These are phyloP conservation scores for Phytoseiulus persimilis DNA, from an alignment of 2,888 invertebrate genomes.

Conservation along the genomic window DNA sequence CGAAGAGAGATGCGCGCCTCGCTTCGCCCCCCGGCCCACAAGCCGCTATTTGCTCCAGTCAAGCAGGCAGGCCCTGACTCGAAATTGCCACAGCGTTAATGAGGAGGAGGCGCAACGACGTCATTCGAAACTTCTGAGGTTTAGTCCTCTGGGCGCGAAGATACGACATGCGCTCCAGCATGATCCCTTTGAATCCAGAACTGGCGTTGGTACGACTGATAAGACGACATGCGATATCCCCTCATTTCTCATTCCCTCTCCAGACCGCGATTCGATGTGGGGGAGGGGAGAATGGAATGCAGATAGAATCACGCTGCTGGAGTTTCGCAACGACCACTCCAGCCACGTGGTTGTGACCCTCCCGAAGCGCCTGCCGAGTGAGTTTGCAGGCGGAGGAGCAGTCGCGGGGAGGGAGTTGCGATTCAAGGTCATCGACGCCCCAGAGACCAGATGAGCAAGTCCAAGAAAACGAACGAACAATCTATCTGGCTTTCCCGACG, in stretches of 20 bases:
- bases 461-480: background rate
- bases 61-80: background rate
- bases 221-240: background rate
- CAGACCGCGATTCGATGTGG: too few species aligned
- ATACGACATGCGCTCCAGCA: background rate
- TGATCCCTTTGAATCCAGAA: background rate
- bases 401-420: background rate
- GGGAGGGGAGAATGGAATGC: too few species aligned
- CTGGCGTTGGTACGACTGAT: background rate
- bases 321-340: too few species aligned
- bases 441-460: background rate
- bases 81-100: background rate
- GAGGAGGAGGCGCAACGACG: background rate
- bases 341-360: too few species aligned
- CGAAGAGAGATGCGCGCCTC: background rate
- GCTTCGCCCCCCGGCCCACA: too few species aligned
- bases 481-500: background rate
- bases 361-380: too few species aligned
- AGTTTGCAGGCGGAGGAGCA: too few species aligned
- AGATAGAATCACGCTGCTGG: too few species aligned
- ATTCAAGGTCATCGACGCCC: background rate
- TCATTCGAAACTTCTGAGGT: background rate
- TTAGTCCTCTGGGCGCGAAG: background rate
- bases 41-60: background rate
- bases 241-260: too few species aligned